Percentiles rank a stretch among this genome's conserved stretches.
Conservation (phyloP, 1,140 invertebrate genomes). For the Berghia stephanieae region DNA sequence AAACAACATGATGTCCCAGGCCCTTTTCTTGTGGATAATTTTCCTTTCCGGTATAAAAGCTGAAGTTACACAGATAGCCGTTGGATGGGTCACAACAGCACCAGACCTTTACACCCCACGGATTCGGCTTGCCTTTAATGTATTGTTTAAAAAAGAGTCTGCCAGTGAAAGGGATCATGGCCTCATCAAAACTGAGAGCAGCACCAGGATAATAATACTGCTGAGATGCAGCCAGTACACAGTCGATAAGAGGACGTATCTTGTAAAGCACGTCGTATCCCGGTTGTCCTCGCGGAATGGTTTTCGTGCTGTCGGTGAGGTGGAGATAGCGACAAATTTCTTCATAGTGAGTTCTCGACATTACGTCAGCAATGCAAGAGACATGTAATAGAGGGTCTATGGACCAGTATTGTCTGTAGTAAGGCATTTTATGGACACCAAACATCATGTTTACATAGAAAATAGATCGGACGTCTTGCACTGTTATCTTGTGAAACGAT, state of each 20-base stretch:
- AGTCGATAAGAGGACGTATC: neutral
- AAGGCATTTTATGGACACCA: no score
- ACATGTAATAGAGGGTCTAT: neutral
- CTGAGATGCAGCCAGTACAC: neutral
- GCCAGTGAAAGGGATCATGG: slow-evolving; percentile 28
- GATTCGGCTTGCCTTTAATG: no score
- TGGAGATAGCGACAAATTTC: neutral
- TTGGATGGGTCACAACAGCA: slow-evolving; percentile 16
- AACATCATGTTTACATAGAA: no score
- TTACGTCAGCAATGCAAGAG: neutral
- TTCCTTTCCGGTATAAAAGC: neutral
- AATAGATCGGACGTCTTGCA: no score
- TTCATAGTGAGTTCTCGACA: neutral
- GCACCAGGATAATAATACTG: slow-evolving; percentile 22
- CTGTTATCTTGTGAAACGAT: no score
- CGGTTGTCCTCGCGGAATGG: neutral
- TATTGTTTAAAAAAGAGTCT: no score
- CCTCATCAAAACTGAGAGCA: slow-evolving; percentile 29
- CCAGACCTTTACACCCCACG: slow-evolving; percentile 58
- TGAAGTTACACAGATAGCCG: neutral
- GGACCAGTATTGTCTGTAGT: no score
- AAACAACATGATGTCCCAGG: neutral
- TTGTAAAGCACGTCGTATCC: neutral
- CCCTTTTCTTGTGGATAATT: neutral
- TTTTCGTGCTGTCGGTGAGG: neutral